Base-by-base conservation (phyloP, 2,113 vertebrate genomes). In the Eublepharis macularius region DNA sequence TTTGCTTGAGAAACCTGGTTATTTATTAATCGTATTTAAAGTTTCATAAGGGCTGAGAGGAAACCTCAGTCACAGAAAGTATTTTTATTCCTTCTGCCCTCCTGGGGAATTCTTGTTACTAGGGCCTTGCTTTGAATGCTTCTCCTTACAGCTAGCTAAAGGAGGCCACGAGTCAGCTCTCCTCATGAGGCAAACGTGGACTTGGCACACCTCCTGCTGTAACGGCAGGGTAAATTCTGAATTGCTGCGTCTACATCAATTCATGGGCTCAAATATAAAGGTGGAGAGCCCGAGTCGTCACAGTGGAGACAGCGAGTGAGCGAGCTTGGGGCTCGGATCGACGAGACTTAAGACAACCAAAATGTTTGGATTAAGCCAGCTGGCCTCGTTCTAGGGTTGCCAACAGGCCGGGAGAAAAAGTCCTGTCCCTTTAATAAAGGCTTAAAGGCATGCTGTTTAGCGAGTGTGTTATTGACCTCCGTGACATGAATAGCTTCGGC, bases 1-100 rank as follows among this genome's bases (percentile, higher is more conserved):
- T 81, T 92, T 88, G 87, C 86, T 92, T 80, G 82, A 93, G 76
- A 94, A 78, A 63, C 68, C 86, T 92, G 75, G 92, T 95, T 94
- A 95, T 94, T 95, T 95, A 94, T 95, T 94, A 93, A 94, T 94
- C 93, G 92, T 94, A 92, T 91, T 95, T 93, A 94, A 95, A 93
- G 75, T 94, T 94, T 95, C 93, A 94, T 95, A 93, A 90, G 89
- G 87, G 88, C 91, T 93, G 92, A 87, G 92, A 93, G 90, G 82
- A 89, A 93, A 91, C 91, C 90, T 19, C 32, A 92, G 90, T 86
- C 88, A 90, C 91, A 93, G 93, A 82, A 86, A 92, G 89, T 74
- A 76, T 88, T 92, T 90, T 65, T 54, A 90, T 87, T 86, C 90
- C 87, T 90, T 83, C 82, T 77, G 81, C 88, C 89, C 92, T 92